Percentiles rank a stretch among this genome's conserved stretches.
phyloP scores from a whole-genome alignment of 1,140 invertebrate genomes.

The Leucophenga varia region DNA sequence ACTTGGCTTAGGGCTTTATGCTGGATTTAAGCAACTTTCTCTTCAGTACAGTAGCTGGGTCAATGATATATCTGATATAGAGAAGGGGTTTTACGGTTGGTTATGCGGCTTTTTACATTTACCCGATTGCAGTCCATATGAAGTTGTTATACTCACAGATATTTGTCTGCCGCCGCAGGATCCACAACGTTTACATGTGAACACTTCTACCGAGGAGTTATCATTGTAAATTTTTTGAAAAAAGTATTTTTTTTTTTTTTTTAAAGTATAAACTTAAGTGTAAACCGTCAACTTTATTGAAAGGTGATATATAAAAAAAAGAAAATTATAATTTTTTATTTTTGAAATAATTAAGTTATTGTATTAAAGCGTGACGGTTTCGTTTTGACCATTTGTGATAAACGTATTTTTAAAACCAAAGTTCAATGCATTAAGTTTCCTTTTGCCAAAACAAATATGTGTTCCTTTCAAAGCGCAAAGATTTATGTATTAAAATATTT shows the following conservation, averaged over 20 bases:
- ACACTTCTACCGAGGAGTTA: slow-evolving; percentile 51
- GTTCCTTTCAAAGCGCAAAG: slow-evolving; percentile 32
- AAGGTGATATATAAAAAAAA: neutral
- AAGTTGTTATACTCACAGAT: slow-evolving; percentile 51
- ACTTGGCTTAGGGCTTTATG: slow-evolving; percentile 67
- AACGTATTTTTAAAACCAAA: slow-evolving; percentile 13
- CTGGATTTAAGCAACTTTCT: slow-evolving; percentile 68
- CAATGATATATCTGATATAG: slow-evolving; percentile 71
- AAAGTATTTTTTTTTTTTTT: too few relatives aligned
- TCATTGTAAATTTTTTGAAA: slow-evolving; percentile 37
- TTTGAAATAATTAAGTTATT: too few relatives aligned
- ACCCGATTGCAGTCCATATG: slow-evolving; percentile 64
- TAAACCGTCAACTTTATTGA: slow-evolving; percentile 13
- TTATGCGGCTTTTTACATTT: slow-evolving; percentile 68
- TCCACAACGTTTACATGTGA: slow-evolving; percentile 42
- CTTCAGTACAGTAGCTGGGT: slow-evolving; percentile 69
- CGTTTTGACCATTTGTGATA: too few relatives aligned
- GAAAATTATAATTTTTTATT: too few relatives aligned
- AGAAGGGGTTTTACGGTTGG: slow-evolving; percentile 81
- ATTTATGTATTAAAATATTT: too few relatives aligned
- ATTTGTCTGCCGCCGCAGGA: slow-evolving; percentile 45
- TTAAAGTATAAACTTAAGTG: too few relatives aligned
- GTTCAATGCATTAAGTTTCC: slow-evolving; percentile 41
- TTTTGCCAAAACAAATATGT: slow-evolving; percentile 44
- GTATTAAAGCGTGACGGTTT: too few relatives aligned